A percentile compares a stretch with the other conserved stretches of the same genome.
These are phyloP conservation scores for Gymnoscopelus microlampas DNA, from an alignment of 2,797 vertebrate species.

Conservation along the genomic window DNA sequence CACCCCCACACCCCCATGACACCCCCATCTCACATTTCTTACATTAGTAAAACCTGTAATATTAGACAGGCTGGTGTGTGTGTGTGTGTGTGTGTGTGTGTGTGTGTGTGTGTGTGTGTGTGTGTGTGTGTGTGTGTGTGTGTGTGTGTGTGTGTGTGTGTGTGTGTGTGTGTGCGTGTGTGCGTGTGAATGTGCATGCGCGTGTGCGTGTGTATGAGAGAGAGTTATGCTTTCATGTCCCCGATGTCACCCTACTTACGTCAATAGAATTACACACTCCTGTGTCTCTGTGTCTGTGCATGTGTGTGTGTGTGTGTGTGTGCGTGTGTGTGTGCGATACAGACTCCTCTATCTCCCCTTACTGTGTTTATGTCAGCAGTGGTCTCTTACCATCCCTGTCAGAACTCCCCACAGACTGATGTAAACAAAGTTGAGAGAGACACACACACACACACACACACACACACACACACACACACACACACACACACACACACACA, in stretches of 20 bases:
- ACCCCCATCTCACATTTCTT: background rate
- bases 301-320: slow-evolving; percentile 8
- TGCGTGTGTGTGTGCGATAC: slow-evolving; percentile 6
- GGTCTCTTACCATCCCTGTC: slow-evolving; percentile 29
- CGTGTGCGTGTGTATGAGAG: background rate
- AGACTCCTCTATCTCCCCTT: background rate
- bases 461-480: background rate
- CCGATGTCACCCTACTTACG: slow-evolving; percentile 18
- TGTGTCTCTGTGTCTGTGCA: background rate
- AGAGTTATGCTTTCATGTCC: background rate
- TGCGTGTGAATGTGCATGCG: too few relatives aligned
- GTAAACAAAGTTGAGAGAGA: slow-evolving; percentile 8
- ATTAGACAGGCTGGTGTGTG: too few relatives aligned
- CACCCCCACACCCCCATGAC: background rate
- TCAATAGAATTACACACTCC: background rate
- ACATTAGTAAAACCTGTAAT: slow-evolving; percentile 2
- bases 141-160: background rate
- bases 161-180: too few relatives aligned
- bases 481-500: background rate
- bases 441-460: slow-evolving; percentile 19
- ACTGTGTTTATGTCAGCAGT: slow-evolving; percentile 44
- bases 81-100: background rate
- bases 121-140: background rate
- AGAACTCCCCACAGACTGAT: slow-evolving; percentile 29
- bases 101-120: background rate